Evolutionary conservation across 53 echinoderm and acorn worm genomes (phyloP), one percentile per base, ranked within the genome.

Genomic region (Temnopleurus reevesii): DNA sequence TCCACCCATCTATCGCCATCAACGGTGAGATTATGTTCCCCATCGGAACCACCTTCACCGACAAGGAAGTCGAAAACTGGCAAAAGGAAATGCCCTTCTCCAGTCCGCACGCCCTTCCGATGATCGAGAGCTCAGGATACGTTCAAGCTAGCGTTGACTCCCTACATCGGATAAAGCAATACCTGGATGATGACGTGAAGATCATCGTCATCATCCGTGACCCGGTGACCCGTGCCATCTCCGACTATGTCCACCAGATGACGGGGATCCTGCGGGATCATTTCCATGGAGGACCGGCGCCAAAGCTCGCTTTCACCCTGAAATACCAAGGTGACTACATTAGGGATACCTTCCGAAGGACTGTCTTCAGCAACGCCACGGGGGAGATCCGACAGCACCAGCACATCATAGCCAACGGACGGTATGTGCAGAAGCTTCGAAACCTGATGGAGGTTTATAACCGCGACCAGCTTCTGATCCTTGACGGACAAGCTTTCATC

Each of bases 171-270:
- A 13, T 81, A 17, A 49, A 49, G 28, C 1, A 47, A 5, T 53
- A 27, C 25, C 46, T 81, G 45, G 28, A 15, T 81, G 27, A 25
- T 3, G 30, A 81, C 18, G 10, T 30, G 0, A 81, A 81, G 12
- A 17, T 81, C 12, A 81, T 81, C 51, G 27, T 81, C 51, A 81
- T 81, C 53, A 53, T 81, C 17, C 46, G 51, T 4, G 81, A 81
- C 31, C 47, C 81, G 2, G 81, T 81, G 8, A 26, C 18, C 25
- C 81, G 81, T 30, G 81, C 81, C 12, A 18, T 81, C 28, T 81
- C 81, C 29, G 81, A 81, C 46, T 53, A 81, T 30, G 81, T 81
- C 53, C 81, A 81, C 51, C 25, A 46, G 12, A 45, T 77, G 45
- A 45, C 24, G 19, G 77, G 23, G 1, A 4, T 77, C 25, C 21